Base-by-base conservation (phyloP, 2,888 invertebrate species). In the Macaria liturata region DNA sequence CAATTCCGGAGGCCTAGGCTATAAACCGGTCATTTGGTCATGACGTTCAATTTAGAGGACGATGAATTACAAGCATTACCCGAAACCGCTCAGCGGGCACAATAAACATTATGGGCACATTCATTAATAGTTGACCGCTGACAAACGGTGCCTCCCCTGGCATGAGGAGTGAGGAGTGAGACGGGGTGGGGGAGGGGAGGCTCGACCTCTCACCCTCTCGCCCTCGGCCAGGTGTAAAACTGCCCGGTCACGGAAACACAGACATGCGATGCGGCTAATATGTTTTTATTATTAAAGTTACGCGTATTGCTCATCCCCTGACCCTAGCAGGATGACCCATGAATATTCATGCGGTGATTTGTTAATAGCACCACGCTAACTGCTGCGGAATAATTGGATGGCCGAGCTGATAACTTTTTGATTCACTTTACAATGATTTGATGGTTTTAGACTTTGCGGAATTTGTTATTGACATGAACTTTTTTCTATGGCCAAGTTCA, bases 251-350 rank as follows among this genome's bases (percentile, higher is more conserved):
- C 91, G 91, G 83, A 89, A 88, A 85, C 79, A 83, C 83, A 83
- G 87, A 88, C 91, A 90, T 90, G 90, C 90, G 81, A 91, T 89
- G 88, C 82, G 83, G 84, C 88, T 90, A 90, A 91, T 91, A 91
- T 86, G 88, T 88, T 90, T 90, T 86, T 86, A 88, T 88, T 90
- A 88, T 89, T 86, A 88, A 87, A 86, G 78, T 76, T 79, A 79
- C 80, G 83, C 79, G 77, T 83, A 84, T 83, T 82, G 83, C 75
- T 75, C 87, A 85, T 86, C 84, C 82, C 80, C 78, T 67, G 70
- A 69, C 68, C 70, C 70, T 65, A 71, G 67, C 71, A 67, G 84
- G 83, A 86, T 87, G 80, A 82, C 74, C 81, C 75, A 86, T 88
- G 86, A 86, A 89, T 90, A 88, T 89, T 84, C 79, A 88, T 86